These are phyloP conservation scores for Drosophila dives DNA, from an alignment of 2,888 invertebrate species.

Conservation along the genomic window DNA sequence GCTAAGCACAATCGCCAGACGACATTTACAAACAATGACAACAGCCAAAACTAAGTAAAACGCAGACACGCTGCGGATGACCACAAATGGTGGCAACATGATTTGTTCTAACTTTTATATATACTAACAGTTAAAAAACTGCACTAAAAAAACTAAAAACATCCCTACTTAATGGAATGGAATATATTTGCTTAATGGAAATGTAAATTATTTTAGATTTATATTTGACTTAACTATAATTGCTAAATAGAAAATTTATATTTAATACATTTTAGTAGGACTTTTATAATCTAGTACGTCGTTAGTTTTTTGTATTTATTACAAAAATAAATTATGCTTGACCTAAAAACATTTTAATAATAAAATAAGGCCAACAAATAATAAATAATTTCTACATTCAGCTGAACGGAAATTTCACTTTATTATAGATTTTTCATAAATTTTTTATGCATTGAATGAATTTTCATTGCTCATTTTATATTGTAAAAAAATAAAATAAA, in stretches of 20 bases:
- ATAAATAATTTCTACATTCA: not conserved
- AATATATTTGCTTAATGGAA: not conserved
- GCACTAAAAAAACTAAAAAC: not conserved
- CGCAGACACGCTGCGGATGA: slow-evolving; percentile 23
- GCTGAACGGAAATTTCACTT: not conserved
- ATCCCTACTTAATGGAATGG: not conserved
- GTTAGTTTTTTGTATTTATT: not conserved
- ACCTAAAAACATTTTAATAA: not conserved
- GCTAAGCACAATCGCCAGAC: slow-evolving; percentile 51
- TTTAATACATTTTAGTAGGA: not conserved
- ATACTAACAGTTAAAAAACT: not conserved
- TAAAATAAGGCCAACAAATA: not conserved
- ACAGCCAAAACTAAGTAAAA: slow-evolving; percentile 11
- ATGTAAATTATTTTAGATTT: not conserved
- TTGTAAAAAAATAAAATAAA: not conserved
- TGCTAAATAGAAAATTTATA: not conserved
- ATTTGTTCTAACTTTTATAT: not conserved
- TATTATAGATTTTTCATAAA: not conserved
- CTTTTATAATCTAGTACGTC: not conserved
- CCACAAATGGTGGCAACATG: slow-evolving; percentile 25
- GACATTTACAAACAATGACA: slow-evolving; percentile 41
- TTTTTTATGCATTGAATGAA: not conserved
- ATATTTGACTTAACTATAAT: not conserved
- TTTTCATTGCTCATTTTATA: not conserved
- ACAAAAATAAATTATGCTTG: not conserved